Conservation (phyloP, 2,113 vertebrate genomes). For the Marmota flaviventris region DNA sequence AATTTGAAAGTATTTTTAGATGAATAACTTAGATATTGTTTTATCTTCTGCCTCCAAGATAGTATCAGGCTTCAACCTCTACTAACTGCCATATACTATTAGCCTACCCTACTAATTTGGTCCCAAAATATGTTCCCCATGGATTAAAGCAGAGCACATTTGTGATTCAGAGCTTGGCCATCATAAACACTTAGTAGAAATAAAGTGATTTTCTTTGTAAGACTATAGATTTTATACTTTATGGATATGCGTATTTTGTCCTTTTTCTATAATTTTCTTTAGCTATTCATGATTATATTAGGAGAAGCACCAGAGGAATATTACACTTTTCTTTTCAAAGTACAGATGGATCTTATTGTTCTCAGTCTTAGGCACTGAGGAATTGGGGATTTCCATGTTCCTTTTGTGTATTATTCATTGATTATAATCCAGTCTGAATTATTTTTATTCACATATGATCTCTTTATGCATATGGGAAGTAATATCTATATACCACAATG, state of each 20-base stretch:
- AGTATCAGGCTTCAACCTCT: constrained; percentile 5
- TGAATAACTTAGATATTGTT: constrained; percentile 50
- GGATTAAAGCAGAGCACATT: constrained; percentile 45
- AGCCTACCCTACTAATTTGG: constrained; percentile 4
- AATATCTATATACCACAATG: background rate
- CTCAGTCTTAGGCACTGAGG: background rate
- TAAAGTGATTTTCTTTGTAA: background rate
- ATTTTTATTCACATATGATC: background rate
- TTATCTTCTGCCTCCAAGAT: constrained; percentile 53
- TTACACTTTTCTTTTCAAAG: background rate
- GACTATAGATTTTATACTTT: background rate
- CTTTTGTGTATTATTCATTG: background rate
- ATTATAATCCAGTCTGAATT: background rate
- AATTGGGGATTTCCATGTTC: background rate
- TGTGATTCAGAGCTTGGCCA: background rate
- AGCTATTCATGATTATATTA: background rate
- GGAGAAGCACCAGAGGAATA: background rate
- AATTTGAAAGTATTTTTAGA: constrained; percentile 57
- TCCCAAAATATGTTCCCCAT: background rate
- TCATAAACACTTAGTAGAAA: background rate
- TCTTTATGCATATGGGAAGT: background rate
- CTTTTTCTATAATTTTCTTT: background rate
- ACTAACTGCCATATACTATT: background rate
- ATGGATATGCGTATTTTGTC: background rate
- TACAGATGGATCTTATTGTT: background rate